phyloP scores from a whole-genome alignment of 2,113 vertebrate genomes.

The Syngnathus typhle region DNA sequence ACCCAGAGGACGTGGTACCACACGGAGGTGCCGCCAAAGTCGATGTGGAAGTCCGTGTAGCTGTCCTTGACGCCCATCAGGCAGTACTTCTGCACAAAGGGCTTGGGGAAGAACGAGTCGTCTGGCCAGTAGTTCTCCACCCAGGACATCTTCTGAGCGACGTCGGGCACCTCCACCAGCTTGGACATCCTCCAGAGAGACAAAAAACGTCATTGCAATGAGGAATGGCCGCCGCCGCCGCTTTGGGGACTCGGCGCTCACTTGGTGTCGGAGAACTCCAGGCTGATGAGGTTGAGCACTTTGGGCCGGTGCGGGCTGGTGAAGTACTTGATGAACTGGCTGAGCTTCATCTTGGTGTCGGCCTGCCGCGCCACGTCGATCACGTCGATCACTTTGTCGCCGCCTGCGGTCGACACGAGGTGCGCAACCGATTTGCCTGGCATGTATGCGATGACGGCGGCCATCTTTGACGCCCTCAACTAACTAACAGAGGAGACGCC shows the following conservation, averaged over 20 bases:
- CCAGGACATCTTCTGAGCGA: slow-evolving; percentile 97
- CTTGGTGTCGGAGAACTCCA: slow-evolving; percentile 98
- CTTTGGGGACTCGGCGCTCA: slow-evolving; percentile 60
- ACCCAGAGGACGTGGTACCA: slow-evolving; percentile 99
- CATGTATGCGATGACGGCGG: background rate
- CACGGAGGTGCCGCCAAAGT: slow-evolving; percentile 97
- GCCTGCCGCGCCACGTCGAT: slow-evolving; percentile 98
- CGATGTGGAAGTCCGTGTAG: slow-evolving; percentile 98
- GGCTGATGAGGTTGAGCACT: slow-evolving; percentile 98
- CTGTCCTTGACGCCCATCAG: slow-evolving; percentile 97
- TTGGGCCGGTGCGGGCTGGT: slow-evolving; percentile 84
- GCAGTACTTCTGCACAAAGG: slow-evolving; percentile 98
- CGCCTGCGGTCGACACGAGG: slow-evolving; percentile 68
- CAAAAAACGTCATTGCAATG: background rate
- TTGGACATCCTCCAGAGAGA: slow-evolving; percentile 83
- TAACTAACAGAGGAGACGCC: slow-evolving; percentile 26
- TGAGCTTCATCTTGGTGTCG: slow-evolving; percentile 98
- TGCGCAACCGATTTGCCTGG: background rate
- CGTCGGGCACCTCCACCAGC: slow-evolving; percentile 91
- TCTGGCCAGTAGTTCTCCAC: slow-evolving; percentile 99
- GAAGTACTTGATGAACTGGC: slow-evolving; percentile 94
- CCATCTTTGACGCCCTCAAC: background rate
- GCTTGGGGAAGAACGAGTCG: slow-evolving; percentile 96
- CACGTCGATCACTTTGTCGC: slow-evolving; percentile 94
- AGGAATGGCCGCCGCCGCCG: too few relatives aligned